Percentiles rank a stretch among this genome's conserved stretches.
Conservation (phyloP, 2,113 vertebrate genomes). For the Thinocorus orbignyianus region DNA sequence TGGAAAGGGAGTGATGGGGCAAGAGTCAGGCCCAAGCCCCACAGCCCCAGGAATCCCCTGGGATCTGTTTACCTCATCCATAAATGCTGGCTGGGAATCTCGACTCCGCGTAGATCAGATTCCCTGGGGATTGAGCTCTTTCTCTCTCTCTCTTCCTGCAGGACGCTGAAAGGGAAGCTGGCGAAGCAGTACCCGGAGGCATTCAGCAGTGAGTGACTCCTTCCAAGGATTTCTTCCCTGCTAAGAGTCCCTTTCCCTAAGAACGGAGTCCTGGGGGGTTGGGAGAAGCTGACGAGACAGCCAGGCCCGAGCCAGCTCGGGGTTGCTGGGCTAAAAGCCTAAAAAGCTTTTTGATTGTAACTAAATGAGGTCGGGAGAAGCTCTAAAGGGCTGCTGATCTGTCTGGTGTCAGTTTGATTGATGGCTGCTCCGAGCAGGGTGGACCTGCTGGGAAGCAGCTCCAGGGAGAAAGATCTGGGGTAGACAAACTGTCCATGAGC, state of each 20-base stretch:
- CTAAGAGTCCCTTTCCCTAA: not conserved
- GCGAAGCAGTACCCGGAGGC: conserved; percentile 95
- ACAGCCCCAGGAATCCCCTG: rapidly evolving
- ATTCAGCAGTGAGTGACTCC: conserved; percentile 89
- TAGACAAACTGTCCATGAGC: too few relatives aligned
- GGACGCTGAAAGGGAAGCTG: conserved; percentile 92
- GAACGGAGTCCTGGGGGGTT: rapidly evolving
- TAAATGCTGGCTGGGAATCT: rapidly evolving
- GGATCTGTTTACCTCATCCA: rapidly evolving
- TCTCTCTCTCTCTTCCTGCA: conserved; percentile 48
- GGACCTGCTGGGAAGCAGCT: too few relatives aligned
- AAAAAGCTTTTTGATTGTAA: not conserved
- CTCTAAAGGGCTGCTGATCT: rapidly evolving
- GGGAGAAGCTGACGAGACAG: rapidly evolving
- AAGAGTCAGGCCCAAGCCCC: rapidly evolving
- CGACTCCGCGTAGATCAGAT: rapidly evolving
- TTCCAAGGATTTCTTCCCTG: rapidly evolving
- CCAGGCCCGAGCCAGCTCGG: rapidly evolving
- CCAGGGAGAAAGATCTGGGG: too few relatives aligned
- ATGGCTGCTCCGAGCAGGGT: not conserved
- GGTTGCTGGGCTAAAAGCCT: not conserved
- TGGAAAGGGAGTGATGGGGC: too few relatives aligned
- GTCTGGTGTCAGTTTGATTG: rapidly evolving
- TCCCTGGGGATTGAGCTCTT: rapidly evolving
- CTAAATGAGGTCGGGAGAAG: rapidly evolving